Base-by-base conservation (phyloP, 2,888 invertebrate species). In the Linyphia triangularis region DNA sequence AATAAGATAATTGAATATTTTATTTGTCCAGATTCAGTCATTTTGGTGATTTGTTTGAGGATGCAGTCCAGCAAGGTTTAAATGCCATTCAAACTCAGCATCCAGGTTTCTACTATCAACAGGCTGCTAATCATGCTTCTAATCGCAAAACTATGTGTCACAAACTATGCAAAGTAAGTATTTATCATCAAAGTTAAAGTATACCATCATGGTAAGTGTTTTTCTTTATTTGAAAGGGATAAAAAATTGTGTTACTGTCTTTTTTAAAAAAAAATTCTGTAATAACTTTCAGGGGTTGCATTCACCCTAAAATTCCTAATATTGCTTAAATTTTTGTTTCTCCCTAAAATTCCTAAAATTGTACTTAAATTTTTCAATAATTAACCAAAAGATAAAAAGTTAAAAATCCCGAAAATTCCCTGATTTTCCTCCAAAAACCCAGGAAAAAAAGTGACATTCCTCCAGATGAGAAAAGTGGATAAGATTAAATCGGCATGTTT, bases 11-110 rank as follows among this genome's bases (percentile, higher is more conserved):
- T n/a, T n/a, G n/a, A n/a, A n/a, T n/a, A n/a, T n/a, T n/a, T n/a
- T n/a, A n/a, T n/a, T n/a, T n/a, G n/a, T n/a, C n/a, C n/a, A 90
- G 90, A 26, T 91, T 90, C 59, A 81, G 83, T 19, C 86, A 93
- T 88, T 99, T 99, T 94, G 99, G 97, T 59, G 98, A 98, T 92
- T 94, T 99, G 89, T 99, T 99, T 94, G 97, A 98, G 93, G 97
- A 98, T 93, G 98, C 99, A 19, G 97, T 99, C 33, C 95, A 96
- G 91, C 95, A 96, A 91, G 98, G 98, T 4, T 94, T 99, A 89
- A 96, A 97, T 1, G 98, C 98, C 1, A 95, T 98, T 85, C 98
- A 98, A 93, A 97, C 97, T 0, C 97, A 99, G 92, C 98, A 99
- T 93, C 99, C 99, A 3, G 99, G 99, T 4, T 97, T 98, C 92